Base-by-base conservation (phyloP, 2,797 vertebrate species). In the Emydoidea blandingii region DNA sequence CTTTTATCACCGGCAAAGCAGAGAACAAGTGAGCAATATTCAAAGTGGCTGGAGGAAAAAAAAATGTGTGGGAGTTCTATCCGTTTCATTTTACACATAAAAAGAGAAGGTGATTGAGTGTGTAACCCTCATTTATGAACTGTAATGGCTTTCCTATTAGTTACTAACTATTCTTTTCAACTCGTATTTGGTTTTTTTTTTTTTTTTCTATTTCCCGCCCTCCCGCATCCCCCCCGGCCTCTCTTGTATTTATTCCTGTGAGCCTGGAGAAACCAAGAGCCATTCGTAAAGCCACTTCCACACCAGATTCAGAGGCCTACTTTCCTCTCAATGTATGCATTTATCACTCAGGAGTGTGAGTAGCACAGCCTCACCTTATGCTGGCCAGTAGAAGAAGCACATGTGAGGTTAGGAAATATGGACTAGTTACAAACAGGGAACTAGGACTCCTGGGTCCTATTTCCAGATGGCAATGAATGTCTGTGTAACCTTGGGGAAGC, bases 21-120 rank as follows among this genome's bases (percentile, higher is more conserved):
- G 91, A 90, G 91, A 95, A 95, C n/a, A 96, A 93, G 31, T 90
- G 95, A 97, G 83, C 54, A 88, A 87, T 96, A 97, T 97, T 96
- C 91, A 97, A 91, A 97, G 90, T 95, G 86, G 92, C 78, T 96
- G 79, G 84, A 97, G 83, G 83, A 97, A 94, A 97, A 68, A 49
- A 95, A 96, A 97, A 89, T 96, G 62, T 94, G 87, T 95, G 53
- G 83, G 92, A 95, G 79, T 96, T 95, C 74, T 95, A 95, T 89
- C 79, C 89, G 91, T 95, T 96, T 97, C 92, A 89, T 83, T 94
- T 95, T 96, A 91, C 85, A 89, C 65, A 91, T 91, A 94, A 96
- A 97, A 96, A 91, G 52, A 85, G 53, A 94, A 92, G 87, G 59
- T 96, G 86, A 95, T 88, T 91, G 94, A 94, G 89, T 94, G 41